Evolutionary conservation across 1,140 invertebrate species (phyloP).

Genomic region (Ostrea denselamellosa): DNA sequence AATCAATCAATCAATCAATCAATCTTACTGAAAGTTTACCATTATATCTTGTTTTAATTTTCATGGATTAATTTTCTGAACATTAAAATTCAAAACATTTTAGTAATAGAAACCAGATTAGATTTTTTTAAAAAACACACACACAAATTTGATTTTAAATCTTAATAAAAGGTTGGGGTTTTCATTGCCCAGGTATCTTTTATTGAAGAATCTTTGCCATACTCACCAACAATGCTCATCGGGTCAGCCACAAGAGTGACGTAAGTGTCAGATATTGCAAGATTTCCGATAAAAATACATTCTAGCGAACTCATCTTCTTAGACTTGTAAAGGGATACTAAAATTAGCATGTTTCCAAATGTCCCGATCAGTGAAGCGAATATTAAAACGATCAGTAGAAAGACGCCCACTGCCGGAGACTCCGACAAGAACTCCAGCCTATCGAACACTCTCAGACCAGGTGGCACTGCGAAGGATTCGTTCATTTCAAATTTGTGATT

Average conservation of each 20-base stretch:
- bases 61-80: too few relatives aligned
- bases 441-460: conserved; percentile 14
- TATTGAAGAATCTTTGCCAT: too few relatives aligned
- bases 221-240: conserved; percentile 62
- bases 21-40: too few relatives aligned
- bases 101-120: too few relatives aligned
- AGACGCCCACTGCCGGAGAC: conserved; percentile 51
- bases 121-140: too few relatives aligned
- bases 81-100: too few relatives aligned
- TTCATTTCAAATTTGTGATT: not conserved
- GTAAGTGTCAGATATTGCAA: conserved; percentile 60
- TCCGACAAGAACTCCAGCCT: conserved; percentile 41
- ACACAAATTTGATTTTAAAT: too few relatives aligned
- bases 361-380: conserved; percentile 51
- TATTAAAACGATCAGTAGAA: conserved; percentile 48
- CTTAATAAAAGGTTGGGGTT: too few relatives aligned
- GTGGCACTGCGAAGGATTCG: not conserved
- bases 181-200: too few relatives aligned
- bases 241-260: conserved; percentile 58
- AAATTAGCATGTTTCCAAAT: conserved; percentile 58
- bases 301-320: conserved; percentile 53
- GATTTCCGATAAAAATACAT: conserved; percentile 60
- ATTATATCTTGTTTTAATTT: too few relatives aligned
- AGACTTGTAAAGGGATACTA: conserved; percentile 50
- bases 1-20: too few relatives aligned